These are phyloP conservation scores for Cepaea nemoralis DNA, from an alignment of 1,140 invertebrate genomes.

Conservation along the genomic window DNA sequence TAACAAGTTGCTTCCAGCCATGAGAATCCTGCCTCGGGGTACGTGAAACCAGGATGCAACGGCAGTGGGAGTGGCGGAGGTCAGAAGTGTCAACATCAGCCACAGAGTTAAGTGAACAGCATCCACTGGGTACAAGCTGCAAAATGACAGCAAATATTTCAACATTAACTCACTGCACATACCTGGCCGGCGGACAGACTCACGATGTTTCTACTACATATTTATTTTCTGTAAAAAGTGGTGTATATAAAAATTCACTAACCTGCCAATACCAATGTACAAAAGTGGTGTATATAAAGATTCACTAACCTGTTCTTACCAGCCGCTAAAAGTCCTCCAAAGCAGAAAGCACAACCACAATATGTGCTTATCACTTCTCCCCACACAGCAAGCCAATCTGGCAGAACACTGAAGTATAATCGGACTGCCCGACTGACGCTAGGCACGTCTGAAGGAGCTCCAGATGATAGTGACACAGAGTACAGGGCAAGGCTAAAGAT, in stretches of 20 bases:
- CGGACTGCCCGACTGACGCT: neutral
- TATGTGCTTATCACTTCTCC: neutral
- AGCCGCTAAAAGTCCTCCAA: neutral
- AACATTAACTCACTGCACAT: too few relatives aligned
- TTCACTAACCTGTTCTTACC: conserved; percentile 15
- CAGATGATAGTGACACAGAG: too few relatives aligned
- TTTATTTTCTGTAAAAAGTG: too few relatives aligned
- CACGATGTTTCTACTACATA: too few relatives aligned
- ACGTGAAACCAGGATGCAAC: neutral
- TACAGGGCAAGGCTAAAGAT: neutral
- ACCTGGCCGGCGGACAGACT: too few relatives aligned
- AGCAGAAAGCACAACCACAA: neutral
- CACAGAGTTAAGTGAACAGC: conserved; percentile 3
- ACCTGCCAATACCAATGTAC: too few relatives aligned
- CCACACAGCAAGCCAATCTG: neutral
- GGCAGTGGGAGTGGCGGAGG: neutral
- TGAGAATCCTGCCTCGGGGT: neutral
- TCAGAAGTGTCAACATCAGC: neutral
- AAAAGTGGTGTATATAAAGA: too few relatives aligned
- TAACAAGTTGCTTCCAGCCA: neutral
- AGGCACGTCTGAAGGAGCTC: neutral
- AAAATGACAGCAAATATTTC: too few relatives aligned
- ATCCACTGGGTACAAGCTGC: conserved; percentile 17
- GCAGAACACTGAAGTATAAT: neutral
- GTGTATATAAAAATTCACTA: too few relatives aligned